phyloP scores from a whole-genome alignment of 30 jellyfish, hydroid and myxozoan species.

The Calvadosia cruxmelitensis region DNA sequence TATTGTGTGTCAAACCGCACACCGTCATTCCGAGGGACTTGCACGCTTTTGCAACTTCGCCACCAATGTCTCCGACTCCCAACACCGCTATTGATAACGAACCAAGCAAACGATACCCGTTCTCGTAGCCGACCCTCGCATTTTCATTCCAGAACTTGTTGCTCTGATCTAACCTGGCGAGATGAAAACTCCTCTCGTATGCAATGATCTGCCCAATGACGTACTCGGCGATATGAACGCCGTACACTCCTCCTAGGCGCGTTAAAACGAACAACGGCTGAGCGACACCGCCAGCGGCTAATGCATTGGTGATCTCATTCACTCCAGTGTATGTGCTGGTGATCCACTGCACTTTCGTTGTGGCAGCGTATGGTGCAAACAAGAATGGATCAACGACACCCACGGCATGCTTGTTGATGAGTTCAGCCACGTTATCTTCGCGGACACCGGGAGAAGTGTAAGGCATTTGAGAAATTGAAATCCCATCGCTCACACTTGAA shows the following conservation, averaged over 20 bases:
- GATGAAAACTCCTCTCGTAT: constrained; percentile 31
- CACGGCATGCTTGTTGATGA: neutral
- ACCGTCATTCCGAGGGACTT: constrained; percentile 71
- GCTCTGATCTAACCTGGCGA: constrained; percentile 19
- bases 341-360: too few species aligned
- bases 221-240: constrained; percentile 75
- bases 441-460: neutral
- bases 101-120: constrained; percentile 23
- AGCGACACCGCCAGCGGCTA: neutral
- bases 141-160: constrained; percentile 19
- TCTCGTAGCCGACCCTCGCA: neutral
- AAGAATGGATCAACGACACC: neutral
- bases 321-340: neutral
- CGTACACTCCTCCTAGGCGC: constrained; percentile 50
- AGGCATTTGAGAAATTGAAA: too few species aligned
- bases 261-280: constrained; percentile 1
- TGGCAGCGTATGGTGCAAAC: neutral
- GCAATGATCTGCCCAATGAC: constrained; percentile 67
- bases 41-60: constrained; percentile 39
- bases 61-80: constrained; percentile 84
- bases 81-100: constrained; percentile 33
- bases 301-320: neutral
- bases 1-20: constrained; percentile 35
- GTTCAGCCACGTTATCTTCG: neutral
- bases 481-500: too few species aligned